Evolutionary conservation across 2,888 invertebrate species (phyloP), one percentile per base, ranked within the genome.

Genomic region (Buathra laborator): DNA sequence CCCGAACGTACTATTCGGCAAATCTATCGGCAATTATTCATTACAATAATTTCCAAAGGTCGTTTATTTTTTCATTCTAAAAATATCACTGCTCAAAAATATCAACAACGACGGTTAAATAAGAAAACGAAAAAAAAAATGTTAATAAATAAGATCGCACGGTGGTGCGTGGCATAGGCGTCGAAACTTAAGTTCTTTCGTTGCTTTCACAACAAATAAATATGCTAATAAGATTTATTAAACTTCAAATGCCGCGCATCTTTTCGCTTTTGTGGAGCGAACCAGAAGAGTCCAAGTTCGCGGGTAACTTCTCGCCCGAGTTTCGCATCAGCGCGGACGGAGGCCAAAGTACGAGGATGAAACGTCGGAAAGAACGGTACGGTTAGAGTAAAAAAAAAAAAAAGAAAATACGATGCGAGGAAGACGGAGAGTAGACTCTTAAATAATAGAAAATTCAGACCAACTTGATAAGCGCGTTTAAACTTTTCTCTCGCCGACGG

Each of bases 401-500:
- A 46, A 86, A 86, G 84, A 84, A 85, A 83, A 85, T 74, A 82
- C 86, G 85, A 86, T 85, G 86, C 87, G 78, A 80, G 83, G 67
- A 81, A 83, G 86, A 87, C 84, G 85, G 86, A 80, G 87, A 87
- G 90, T 90, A 90, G 92, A 90, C 91, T 90, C 90, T 93, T 92
- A 93, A 93, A 93, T 92, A 93, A 93, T 93, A 93, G 92, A 93
- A 93, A 93, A 93, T 92, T 93, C 92, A 89, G 89, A 90, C 90
- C 89, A 92, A 93, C 91, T 93, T 93, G 93, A 93, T 93, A 93
- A 93, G 93, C 91, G 89, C 87, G 89, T 87, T 89, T 87, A 90
- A 91, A 92, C 90, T 91, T 91, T 91, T 91, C 89, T 90, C 90
- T 91, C 59, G 43, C 59, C 87, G 87, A 74, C 83, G 86, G 80